A percentile compares a stretch with the other conserved stretches of the same genome.
Conservation (phyloP, 2,113 vertebrate genomes). For the Tragelaphus strepsiceros region DNA sequence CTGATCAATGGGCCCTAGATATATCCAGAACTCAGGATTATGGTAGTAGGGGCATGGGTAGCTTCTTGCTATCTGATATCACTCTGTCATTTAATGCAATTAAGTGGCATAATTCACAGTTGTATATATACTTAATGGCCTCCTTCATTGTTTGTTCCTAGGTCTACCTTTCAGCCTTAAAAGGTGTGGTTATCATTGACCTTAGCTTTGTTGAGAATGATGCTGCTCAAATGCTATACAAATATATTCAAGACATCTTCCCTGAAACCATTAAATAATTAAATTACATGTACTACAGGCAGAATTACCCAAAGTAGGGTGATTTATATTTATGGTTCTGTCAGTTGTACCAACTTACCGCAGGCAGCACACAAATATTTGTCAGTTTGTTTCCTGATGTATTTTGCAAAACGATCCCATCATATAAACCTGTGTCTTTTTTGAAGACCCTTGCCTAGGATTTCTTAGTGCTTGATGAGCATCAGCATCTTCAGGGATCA, state of each 20-base stretch:
- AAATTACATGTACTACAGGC: not conserved
- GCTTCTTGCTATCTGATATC: not conserved
- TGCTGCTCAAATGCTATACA: not conserved
- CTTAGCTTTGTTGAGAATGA: not conserved
- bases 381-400: not conserved
- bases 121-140: not conserved
- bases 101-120: not conserved
- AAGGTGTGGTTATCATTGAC: not conserved
- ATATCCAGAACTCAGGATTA: not conserved
- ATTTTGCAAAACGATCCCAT: not conserved
- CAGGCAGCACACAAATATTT: not conserved
- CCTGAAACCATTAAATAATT: not conserved
- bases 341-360: not conserved
- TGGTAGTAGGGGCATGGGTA: not conserved
- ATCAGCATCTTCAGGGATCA: not conserved
- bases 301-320: not conserved
- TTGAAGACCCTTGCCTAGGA: not conserved
- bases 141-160: not conserved
- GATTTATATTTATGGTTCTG: not conserved
- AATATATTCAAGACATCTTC: not conserved
- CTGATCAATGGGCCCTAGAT: not conserved
- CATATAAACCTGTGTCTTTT: not conserved
- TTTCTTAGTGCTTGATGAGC: not conserved
- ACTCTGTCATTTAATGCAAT: not conserved
- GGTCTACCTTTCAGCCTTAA: not conserved